A percentile compares a stretch with the other conserved stretches of the same genome.
Conservation (phyloP, 1,140 invertebrate species). For the Brachionus koreanus region DNA sequence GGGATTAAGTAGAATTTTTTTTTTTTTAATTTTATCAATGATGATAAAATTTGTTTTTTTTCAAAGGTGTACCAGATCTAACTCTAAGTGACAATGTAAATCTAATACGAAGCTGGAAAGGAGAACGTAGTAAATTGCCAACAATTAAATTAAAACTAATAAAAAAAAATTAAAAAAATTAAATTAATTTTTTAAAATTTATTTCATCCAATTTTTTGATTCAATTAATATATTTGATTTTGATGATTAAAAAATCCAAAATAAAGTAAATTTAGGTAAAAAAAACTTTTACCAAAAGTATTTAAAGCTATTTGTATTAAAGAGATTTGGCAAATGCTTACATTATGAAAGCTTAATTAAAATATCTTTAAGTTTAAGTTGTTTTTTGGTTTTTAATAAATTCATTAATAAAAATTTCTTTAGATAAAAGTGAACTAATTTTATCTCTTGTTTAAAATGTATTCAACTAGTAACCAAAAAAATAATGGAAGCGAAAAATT, state of each 20-base stretch:
- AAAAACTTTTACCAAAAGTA: not conserved
- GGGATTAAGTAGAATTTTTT: not conserved
- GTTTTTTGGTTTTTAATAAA: too few relatives aligned
- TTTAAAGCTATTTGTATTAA: not conserved
- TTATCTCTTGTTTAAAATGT: too few relatives aligned
- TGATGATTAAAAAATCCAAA: too few relatives aligned
- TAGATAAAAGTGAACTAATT: too few relatives aligned
- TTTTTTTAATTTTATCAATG: not conserved
- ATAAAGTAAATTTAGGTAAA: not conserved
- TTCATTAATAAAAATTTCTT: too few relatives aligned
- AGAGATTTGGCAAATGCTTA: too few relatives aligned
- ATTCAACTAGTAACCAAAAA: too few relatives aligned
- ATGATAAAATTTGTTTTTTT: not conserved
- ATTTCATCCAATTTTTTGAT: not conserved
- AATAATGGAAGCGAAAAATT: too few relatives aligned
- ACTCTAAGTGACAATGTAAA: not conserved
- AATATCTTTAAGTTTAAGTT: too few relatives aligned
- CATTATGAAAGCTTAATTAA: too few relatives aligned
- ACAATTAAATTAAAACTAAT: slow-evolving; percentile 22
- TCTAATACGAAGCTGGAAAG: slow-evolving; percentile 3
- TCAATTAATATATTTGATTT: too few relatives aligned
- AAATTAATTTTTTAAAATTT: not conserved
- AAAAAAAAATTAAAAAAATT: slow-evolving; percentile 16
- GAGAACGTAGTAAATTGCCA: not conserved
- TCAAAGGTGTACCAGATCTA: not conserved